phyloP scores from a whole-genome alignment of 1,140 invertebrate species.

The Brachionus paranguensis region DNA sequence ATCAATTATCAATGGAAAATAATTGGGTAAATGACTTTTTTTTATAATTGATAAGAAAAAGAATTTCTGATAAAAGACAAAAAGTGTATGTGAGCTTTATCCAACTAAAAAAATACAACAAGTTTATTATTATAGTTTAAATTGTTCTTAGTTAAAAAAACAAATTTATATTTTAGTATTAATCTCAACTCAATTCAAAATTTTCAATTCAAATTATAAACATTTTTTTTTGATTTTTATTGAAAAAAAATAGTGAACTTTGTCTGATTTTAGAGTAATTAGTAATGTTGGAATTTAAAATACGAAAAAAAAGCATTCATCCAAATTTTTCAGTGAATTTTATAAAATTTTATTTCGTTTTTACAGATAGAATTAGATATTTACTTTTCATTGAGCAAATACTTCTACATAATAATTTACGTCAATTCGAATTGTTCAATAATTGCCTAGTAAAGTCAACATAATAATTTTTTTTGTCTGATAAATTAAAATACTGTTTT shows the following conservation, averaged over 20 bases:
- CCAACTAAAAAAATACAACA: neutral
- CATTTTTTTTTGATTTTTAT: too few species aligned
- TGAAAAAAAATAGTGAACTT: too few species aligned
- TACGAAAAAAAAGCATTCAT: neutral
- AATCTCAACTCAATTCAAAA: neutral
- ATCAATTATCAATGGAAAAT: neutral
- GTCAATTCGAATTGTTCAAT: neutral
- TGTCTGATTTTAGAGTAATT: too few species aligned
- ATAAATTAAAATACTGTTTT: neutral
- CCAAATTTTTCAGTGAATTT: too few species aligned
- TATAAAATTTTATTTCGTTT: neutral
- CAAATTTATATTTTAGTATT: neutral
- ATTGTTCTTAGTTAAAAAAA: neutral
- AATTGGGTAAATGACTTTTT: neutral
- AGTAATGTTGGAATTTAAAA: neutral
- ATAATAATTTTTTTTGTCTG: neutral
- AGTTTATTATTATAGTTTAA: neutral
- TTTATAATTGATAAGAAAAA: neutral
- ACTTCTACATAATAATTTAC: neutral
- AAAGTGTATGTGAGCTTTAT: neutral
- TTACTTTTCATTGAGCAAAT: neutral
- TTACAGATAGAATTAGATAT: neutral
- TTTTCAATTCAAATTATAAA: neutral
- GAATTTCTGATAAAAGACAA: neutral
- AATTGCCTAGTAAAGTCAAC: neutral